Percentiles rank a stretch among this genome's conserved stretches.
Conservation (phyloP, 2,888 invertebrate genomes). For the Corythucha ciliata region DNA sequence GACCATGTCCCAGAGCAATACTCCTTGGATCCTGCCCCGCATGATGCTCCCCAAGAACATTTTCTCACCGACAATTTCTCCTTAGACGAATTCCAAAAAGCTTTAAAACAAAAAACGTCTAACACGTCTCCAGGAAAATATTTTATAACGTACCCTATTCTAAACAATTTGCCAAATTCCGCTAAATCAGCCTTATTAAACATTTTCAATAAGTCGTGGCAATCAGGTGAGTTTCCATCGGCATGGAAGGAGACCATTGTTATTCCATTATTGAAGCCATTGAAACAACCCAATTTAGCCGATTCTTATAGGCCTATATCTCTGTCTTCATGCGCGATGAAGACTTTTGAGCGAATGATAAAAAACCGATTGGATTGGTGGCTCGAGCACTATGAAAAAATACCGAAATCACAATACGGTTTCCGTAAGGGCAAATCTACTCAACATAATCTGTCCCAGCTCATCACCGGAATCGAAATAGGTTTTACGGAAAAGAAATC, state of each 20-base stretch:
- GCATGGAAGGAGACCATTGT: background rate
- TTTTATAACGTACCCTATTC: constrained; percentile 1
- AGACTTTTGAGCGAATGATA: constrained; percentile 4
- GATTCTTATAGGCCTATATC: background rate
- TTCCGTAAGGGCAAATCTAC: background rate
- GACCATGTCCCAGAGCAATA: too few relatives aligned
- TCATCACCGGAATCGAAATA: background rate
- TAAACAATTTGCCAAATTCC: background rate
- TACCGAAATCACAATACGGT: background rate
- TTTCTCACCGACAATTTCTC: too few relatives aligned
- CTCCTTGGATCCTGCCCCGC: too few relatives aligned
- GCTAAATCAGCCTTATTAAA: background rate
- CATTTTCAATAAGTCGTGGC: background rate
- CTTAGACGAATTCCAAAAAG: too few relatives aligned
- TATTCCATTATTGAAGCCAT: background rate
- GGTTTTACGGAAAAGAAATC: background rate
- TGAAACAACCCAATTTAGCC: background rate
- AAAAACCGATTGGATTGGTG: constrained; percentile 4
- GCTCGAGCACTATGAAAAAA: background rate
- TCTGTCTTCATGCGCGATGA: background rate
- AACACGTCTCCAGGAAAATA: constrained; percentile 5
- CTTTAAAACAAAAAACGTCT: too few relatives aligned
- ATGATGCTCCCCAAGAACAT: too few relatives aligned
- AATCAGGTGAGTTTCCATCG: background rate
- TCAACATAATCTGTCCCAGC: background rate